Evolutionary conservation across 1,140 invertebrate genomes (phyloP).

Genomic region (Pantala flavescens): DNA sequence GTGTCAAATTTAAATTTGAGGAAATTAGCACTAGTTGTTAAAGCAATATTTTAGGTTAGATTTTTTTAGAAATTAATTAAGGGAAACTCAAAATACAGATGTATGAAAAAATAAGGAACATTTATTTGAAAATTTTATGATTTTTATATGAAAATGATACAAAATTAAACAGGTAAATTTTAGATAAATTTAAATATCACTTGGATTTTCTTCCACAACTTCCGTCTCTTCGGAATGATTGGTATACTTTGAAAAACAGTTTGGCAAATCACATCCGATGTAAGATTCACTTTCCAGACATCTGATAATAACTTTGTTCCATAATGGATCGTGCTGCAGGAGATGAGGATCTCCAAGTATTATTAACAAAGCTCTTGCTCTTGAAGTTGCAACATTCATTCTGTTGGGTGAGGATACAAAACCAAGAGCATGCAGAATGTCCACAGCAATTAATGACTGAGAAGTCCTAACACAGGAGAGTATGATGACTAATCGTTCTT

Average conservation of each 20-base stretch:
- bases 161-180: no score
- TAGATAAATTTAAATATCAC: no score
- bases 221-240: no score
- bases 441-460: constrained; percentile 36
- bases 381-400: constrained; percentile 78
- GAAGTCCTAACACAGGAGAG: constrained; percentile 71
- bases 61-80: no score
- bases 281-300: constrained; percentile 52
- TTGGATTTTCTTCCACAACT: no score
- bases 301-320: constrained; percentile 50
- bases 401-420: constrained; percentile 65
- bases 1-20: no score
- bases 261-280: constrained; percentile 49
- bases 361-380: constrained; percentile 66
- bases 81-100: no score
- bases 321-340: constrained; percentile 55
- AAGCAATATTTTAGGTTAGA: no score
- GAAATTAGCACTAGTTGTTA: no score
- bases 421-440: constrained; percentile 52
- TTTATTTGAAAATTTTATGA: no score
- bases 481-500: constrained; percentile 77
- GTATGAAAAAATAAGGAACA: no score
- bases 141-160: no score
- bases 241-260: constrained; percentile 18
- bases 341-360: constrained; percentile 75